Evolutionary conservation across 2,797 vertebrate genomes (phyloP), one percentile per base, ranked within the genome.

Genomic region (Benthosema pterotum): DNA sequence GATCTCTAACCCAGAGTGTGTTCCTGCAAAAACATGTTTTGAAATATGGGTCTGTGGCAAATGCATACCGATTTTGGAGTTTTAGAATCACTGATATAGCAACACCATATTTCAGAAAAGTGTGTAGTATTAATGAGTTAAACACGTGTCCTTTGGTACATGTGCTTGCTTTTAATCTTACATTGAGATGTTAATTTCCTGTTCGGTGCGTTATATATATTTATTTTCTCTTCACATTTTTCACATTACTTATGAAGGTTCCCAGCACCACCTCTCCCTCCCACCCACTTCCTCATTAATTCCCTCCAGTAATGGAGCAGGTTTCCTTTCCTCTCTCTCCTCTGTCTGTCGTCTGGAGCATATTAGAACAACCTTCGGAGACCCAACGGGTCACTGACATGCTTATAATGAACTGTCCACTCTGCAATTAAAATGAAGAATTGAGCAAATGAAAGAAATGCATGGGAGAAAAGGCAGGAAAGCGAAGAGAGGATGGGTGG

Each of bases 361-460:
- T 78, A 88, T 76, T 83, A 61, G 70, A 66, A 71, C 82, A 85
- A 88, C 87, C 81, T 90, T 90, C 79, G 88, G 86, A 87, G 78
- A 87, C 84, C 87, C 80, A 12, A 72, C 11, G 81, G 86, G 87
- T 92, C 87, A 85, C 87, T 85, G 86, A 89, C 80, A 69, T 52
- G 63, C 81, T 81, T 79, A 90, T 91, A 92, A 91, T 93, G 84
- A 91, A 87, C 89, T 91, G 90, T 91, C 89, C 77, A 76, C 74
- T 84, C 80, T 79, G 83, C 88, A 93, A 93, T 92, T 92, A 90
- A 89, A 87, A 89, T 91, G 82, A 88, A 87, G 88, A 88, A 88
- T 83, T 89, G 84, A 77, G 72, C 83, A 88, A 87, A 77, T 72
- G 58, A 77, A 75, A 77, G 60, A 82, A 74, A 79, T 73, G 50